Evolutionary conservation across 2,888 invertebrate genomes (phyloP).

Genomic region (Lottia gigantea): DNA sequence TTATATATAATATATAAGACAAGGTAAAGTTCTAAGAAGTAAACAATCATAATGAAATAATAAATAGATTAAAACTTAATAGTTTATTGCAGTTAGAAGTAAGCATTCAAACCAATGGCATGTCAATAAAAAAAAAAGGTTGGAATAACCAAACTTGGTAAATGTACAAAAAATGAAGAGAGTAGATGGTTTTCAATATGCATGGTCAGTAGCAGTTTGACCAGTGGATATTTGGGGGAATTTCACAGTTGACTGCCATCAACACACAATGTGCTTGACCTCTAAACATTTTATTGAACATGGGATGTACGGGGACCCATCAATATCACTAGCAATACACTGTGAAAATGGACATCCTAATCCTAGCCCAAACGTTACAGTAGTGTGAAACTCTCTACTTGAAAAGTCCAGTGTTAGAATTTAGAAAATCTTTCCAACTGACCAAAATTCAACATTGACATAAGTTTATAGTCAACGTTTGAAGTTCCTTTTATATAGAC

Average conservation of each 20-base stretch:
- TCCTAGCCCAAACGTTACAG: not conserved
- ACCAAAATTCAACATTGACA: conserved; percentile 1
- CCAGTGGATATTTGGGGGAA: not conserved
- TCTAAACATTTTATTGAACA: not conserved
- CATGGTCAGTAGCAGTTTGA: too few relatives aligned
- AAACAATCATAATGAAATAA: too few relatives aligned
- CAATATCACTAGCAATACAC: not conserved
- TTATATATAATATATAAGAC: too few relatives aligned
- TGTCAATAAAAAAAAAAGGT: too few relatives aligned
- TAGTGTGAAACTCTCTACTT: not conserved
- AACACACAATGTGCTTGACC: not conserved
- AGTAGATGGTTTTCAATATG: too few relatives aligned
- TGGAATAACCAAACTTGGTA: too few relatives aligned
- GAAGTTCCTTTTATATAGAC: too few relatives aligned
- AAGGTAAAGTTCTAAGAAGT: too few relatives aligned
- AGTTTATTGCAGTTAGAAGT: too few relatives aligned
- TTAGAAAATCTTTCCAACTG: not conserved
- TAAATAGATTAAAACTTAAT: too few relatives aligned
- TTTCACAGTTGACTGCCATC: not conserved
- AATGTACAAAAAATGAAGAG: too few relatives aligned
- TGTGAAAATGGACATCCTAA: not conserved
- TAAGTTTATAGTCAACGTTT: not conserved
- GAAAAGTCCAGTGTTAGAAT: not conserved
- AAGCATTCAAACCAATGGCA: too few relatives aligned
- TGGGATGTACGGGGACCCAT: not conserved